phyloP scores from a whole-genome alignment of 1,140 invertebrate species.

The Leptopilina clavipes region DNA sequence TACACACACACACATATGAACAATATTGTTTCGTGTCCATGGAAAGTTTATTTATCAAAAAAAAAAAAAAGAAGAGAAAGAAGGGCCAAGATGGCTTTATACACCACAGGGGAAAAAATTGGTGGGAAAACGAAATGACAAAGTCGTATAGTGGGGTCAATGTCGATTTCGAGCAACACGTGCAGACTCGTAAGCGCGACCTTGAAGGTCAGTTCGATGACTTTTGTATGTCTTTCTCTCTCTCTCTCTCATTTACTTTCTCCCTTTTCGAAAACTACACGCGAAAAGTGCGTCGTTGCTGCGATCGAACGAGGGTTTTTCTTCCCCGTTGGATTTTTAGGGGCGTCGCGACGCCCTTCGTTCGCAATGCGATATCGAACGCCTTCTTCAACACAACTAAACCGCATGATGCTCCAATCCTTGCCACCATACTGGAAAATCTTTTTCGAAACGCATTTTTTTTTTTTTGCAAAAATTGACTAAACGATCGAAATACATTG shows the following conservation, averaged over 20 bases:
- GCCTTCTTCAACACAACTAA: background rate
- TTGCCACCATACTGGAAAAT: background rate
- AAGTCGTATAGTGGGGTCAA: conserved; percentile 6
- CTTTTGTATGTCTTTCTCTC: background rate
- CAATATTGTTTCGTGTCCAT: background rate
- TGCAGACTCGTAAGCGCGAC: conserved; percentile 9
- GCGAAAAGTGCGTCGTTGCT: conserved; percentile 2
- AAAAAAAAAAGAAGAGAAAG: background rate
- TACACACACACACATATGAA: no score
- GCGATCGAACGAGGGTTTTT: conserved; percentile 27
- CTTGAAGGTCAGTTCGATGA: conserved; percentile 28
- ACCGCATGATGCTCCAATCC: background rate
- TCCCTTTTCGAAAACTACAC: background rate
- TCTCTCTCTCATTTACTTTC: background rate
- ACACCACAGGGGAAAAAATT: background rate
- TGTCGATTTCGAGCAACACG: conserved; percentile 13
- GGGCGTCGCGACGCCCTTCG: conserved; percentile 19
- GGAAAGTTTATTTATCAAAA: conserved; percentile 5
- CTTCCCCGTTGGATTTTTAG: background rate
- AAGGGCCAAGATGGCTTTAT: background rate
- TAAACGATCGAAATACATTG: no score
- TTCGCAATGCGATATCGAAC: background rate
- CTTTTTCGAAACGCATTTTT: no score
- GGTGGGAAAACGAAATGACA: conserved; percentile 14
- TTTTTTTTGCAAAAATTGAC: no score